These are phyloP conservation scores for Pollachius pollachius DNA, from an alignment of 2,113 vertebrate species.

Conservation along the genomic window DNA sequence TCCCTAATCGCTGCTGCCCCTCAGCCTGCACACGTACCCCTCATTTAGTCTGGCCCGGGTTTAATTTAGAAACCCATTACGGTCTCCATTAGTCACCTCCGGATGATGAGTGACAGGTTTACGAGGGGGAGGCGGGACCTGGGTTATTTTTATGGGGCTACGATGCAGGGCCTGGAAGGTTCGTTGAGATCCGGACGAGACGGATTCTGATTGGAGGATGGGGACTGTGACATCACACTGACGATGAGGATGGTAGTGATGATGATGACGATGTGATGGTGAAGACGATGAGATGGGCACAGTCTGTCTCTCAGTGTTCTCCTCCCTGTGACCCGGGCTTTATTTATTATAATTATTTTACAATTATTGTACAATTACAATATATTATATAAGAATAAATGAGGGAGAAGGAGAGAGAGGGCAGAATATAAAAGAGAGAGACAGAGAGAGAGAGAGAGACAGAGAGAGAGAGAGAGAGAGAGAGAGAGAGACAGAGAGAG, in stretches of 20 bases:
- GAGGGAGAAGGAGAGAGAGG: background rate
- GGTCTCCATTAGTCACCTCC: slow-evolving; percentile 34
- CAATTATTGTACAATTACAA: background rate
- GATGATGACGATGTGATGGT: no score
- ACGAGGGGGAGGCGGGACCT: background rate
- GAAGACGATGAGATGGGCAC: no score
- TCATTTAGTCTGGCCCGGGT: slow-evolving; percentile 11
- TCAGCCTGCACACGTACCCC: slow-evolving; percentile 19
- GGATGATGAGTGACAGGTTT: slow-evolving; percentile 36
- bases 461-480: background rate
- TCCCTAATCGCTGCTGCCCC: slow-evolving; percentile 10
- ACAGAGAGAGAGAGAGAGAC: background rate
- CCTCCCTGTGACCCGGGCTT: no score
- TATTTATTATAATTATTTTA: no score
- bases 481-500: background rate
- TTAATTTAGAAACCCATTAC: slow-evolving; percentile 33
- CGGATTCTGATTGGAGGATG: no score
- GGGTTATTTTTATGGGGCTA: no score
- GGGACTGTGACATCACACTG: no score
- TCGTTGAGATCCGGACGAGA: no score
- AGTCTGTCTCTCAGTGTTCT: no score
- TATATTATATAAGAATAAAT: background rate
- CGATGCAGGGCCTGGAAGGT: no score
- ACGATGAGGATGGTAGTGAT: no score
- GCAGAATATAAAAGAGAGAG: background rate